These are phyloP conservation scores for Drosophila dunni DNA, from an alignment of 1,140 invertebrate species.

Conservation along the genomic window DNA sequence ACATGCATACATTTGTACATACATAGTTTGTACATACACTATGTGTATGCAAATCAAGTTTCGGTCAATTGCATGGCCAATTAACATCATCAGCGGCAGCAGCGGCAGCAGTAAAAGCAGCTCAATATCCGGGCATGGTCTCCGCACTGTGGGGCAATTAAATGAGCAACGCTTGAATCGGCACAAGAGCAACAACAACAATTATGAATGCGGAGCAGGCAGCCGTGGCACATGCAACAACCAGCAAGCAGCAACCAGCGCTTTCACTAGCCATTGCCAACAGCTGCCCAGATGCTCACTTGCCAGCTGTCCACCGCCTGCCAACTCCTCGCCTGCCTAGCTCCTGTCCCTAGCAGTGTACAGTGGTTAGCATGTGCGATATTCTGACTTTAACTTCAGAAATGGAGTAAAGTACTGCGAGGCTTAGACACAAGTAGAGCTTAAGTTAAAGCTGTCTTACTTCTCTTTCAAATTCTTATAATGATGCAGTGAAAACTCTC, in stretches of 20 bases:
- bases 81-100: constrained; percentile 22
- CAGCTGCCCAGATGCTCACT: background rate
- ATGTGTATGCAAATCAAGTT: constrained; percentile 47
- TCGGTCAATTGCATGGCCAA: constrained; percentile 51
- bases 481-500: too few species aligned
- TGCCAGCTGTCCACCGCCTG: background rate
- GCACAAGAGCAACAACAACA: constrained; percentile 54
- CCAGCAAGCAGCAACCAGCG: background rate
- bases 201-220: constrained; percentile 55
- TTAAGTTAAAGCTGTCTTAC: too few species aligned
- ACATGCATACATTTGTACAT: background rate
- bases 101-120: constrained; percentile 18
- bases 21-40: background rate
- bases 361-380: too few species aligned
- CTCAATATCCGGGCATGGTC: constrained; percentile 48
- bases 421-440: too few species aligned
- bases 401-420: too few species aligned
- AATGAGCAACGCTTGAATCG: constrained; percentile 51
- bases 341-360: background rate
- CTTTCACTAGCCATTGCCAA: constrained; percentile 39
- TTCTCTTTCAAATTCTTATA: too few species aligned
- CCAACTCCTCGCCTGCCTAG: background rate
- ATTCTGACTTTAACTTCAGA: too few species aligned
- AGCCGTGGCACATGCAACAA: constrained; percentile 51
- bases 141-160: constrained; percentile 37